These are phyloP conservation scores for Turnix velox DNA, from an alignment of 2,113 vertebrate species.

Conservation along the genomic window DNA sequence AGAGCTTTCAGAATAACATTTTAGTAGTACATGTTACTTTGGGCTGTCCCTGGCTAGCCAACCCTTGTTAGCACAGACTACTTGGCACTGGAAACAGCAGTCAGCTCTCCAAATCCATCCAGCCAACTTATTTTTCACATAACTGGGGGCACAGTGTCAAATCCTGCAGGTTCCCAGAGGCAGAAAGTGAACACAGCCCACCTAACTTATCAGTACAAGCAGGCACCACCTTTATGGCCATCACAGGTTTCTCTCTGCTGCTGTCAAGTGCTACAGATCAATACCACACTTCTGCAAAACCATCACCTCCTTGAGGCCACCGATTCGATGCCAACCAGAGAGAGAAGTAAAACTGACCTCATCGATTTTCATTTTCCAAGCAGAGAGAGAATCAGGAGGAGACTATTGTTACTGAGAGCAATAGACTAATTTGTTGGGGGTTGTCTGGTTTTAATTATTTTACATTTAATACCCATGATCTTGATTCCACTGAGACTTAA, in stretches of 20 bases:
- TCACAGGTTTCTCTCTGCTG: neutral
- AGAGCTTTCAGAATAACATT: neutral
- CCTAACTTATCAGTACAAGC: neutral
- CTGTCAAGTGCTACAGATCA: neutral
- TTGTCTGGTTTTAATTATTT: neutral
- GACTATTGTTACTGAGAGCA: neutral
- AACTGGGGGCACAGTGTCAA: neutral
- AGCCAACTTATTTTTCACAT: fast-evolving
- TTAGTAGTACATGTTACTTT: neutral
- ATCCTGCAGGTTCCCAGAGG: neutral
- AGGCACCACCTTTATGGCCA: neutral
- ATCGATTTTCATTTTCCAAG: neutral
- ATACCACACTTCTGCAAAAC: neutral
- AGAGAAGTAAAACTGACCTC: neutral
- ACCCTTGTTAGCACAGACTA: neutral
- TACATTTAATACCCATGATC: neutral
- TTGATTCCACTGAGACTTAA: neutral
- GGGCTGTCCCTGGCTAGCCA: neutral
- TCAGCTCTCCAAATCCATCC: neutral
- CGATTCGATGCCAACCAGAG: neutral
- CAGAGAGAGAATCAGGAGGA: neutral
- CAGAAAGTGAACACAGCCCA: neutral
- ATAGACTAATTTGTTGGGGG: neutral
- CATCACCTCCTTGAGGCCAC: neutral
- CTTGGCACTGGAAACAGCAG: neutral